Evolutionary conservation across 2,113 vertebrate genomes (phyloP), one percentile per base, ranked within the genome.

Genomic region (Atrichornis clamosus): DNA sequence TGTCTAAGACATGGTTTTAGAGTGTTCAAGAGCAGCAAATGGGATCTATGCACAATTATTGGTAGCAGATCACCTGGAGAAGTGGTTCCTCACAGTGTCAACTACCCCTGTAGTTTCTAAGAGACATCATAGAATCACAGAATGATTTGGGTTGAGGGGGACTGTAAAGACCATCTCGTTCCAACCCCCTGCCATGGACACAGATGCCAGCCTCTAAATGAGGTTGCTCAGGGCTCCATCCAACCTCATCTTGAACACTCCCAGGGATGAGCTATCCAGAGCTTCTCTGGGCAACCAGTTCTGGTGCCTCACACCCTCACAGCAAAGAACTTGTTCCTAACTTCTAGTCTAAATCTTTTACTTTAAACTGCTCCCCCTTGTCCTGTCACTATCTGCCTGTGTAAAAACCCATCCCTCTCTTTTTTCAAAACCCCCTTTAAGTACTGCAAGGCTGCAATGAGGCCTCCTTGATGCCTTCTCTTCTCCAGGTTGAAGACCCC

Each of bases 101-200:
- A 11, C 73, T 64, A 8, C 55, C 94, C 88, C 32, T 81, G 67
- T 44, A 70, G 22, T 86, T 92, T 47, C n/a, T 53, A 41, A 72
- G 56, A 60, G 28, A n/a, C 39, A 62, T 42, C 13, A 35, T 26
- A 68, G 47, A 32, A 35, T 47, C n/a, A n/a, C 11, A 47, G 39
- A 14, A 27, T 35, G 7, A 16, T 6, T 47, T 89, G 62, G 1
- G 6, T 32, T 55, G 62, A 16, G 46, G 55, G 30, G 24, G 26
- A 13, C 14, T 46, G 27, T 19, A 82, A 46, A 46, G 11, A 26
- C 1, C 12, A 18, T 7, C 10, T 52, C 0, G 0, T 53, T 60
- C 47, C 58, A 32, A 26, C 2, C 8, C 9, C 17, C 35, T 27
- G 9, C 11, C 18, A 9, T 16, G 32, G 49, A 14, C 42, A 49